Conservation (phyloP, 2,888 invertebrate genomes). For the Julus scanicus region DNA sequence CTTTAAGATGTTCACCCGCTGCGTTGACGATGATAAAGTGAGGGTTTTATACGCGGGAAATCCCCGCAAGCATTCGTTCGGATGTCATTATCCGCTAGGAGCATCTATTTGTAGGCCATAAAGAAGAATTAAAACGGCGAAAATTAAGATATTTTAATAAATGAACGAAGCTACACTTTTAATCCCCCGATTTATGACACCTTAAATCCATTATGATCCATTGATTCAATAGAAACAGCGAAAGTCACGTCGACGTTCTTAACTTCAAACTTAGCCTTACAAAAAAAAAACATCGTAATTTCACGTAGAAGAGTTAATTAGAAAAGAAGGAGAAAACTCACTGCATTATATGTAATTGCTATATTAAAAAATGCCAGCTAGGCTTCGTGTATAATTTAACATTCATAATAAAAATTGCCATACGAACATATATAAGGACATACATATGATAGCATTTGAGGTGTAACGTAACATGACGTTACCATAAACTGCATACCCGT, state of each 20-base stretch:
- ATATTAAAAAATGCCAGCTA: too few relatives aligned
- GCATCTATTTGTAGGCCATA: constrained; percentile 47
- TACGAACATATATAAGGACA: too few relatives aligned
- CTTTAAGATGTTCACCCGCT: not conserved
- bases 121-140: constrained; percentile 39
- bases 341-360: too few relatives aligned
- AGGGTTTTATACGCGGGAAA: not conserved
- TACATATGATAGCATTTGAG: too few relatives aligned
- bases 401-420: too few relatives aligned
- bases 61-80: constrained; percentile 30
- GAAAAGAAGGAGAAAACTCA: not conserved
- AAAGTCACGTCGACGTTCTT: not conserved
- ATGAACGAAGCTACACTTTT: constrained; percentile 17
- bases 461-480: too few relatives aligned
- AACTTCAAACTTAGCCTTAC: not conserved
- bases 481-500: too few relatives aligned
- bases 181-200: constrained; percentile 7
- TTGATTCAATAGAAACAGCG: constrained; percentile 6
- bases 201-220: not conserved
- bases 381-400: too few relatives aligned
- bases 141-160: constrained; percentile 45
- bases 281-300: not conserved
- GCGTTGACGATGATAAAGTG: constrained; percentile 37
- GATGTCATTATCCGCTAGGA: constrained; percentile 22
- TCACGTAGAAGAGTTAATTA: not conserved